phyloP scores from a whole-genome alignment of 2,113 vertebrate genomes.

The Pagrus major region DNA sequence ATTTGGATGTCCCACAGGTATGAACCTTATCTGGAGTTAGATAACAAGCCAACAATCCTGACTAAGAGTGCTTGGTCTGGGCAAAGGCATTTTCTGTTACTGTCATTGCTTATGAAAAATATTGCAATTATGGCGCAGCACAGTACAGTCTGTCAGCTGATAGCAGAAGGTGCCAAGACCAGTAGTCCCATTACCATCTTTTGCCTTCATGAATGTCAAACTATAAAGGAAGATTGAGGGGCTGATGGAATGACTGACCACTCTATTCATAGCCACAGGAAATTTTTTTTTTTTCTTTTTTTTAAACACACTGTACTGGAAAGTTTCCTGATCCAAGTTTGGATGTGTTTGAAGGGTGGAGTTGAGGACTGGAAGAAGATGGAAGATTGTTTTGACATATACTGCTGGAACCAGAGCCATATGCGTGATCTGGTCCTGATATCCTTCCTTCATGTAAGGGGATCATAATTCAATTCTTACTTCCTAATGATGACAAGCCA shows the following conservation, averaged over 20 bases:
- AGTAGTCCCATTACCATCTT: constrained; percentile 18
- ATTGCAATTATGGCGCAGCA: constrained; percentile 26
- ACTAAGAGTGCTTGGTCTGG: background rate
- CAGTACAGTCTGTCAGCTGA: constrained; percentile 27
- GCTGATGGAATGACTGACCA: background rate
- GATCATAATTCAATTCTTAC: constrained; percentile 49
- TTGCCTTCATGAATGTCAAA: constrained; percentile 29
- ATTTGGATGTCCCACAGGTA: background rate
- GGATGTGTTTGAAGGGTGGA: constrained; percentile 27
- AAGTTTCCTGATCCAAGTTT: constrained; percentile 5
- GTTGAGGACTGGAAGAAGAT: constrained; percentile 5
- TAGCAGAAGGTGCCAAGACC: background rate
- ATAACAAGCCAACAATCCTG: background rate
- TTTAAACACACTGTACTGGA: background rate
- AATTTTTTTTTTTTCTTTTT: background rate
- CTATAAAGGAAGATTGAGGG: constrained; percentile 8
- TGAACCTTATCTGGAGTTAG: background rate
- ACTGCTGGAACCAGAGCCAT: constrained; percentile 27
- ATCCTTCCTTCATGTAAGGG: constrained; percentile 24
- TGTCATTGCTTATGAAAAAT: constrained; percentile 30
- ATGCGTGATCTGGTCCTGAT: constrained; percentile 54
- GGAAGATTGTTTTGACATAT: constrained; percentile 31
- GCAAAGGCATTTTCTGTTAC: constrained; percentile 18
- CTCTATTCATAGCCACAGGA: constrained; percentile 23
- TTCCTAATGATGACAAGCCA: constrained; percentile 54